Base-by-base conservation (phyloP, 2,113 vertebrate genomes). In the Dipodomys spectabilis region DNA sequence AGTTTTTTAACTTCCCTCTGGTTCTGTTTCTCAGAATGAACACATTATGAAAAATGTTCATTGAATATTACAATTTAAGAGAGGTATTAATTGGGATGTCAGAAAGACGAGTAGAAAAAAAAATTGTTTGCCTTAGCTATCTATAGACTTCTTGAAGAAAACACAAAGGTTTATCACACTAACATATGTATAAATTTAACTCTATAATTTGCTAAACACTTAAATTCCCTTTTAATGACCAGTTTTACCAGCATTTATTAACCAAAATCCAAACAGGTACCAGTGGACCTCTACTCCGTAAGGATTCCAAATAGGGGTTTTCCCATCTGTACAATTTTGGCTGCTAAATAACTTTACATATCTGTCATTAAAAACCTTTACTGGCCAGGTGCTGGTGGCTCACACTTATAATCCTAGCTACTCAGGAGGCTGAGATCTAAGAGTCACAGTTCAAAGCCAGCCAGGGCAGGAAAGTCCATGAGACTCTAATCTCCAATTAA, bases 21-120 rank as follows among this genome's bases (percentile, higher is more conserved):
- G 90, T n/a, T 90, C 88, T 95, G n/a, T 75, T 95, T 82, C 83
- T 77, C 62, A 94, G 23, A 95, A 91, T 78, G 39, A 96, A 95
- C 57, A 79, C 49, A 93, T 72, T 92, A 39, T 96, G 74, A 87
- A 92, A 85, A 94, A 1, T 35, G 5, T 32, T 97, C 64, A 91
- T 92, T 0, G 86, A 53, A 77, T 94, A 84, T 77, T 28, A 97
- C 8, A 97, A 92, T 93, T 53, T 65, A 88, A 96, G 86, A 96
- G 19, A 89, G 94, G 92, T 49, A 94, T 93, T 93, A 93, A 93
- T 6, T 62, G 79, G 77, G 84, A 86, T 32, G 45, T 53, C 67
- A 93, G 23, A 39, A 90, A 83, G 23, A 72, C 80, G 93, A 91
- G 30, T 86, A 90, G 74, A 92, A 88, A 45, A 8, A 83, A 91